Conservation (phyloP, 2,797 vertebrate species). For the Hozukius guyotensis region DNA sequence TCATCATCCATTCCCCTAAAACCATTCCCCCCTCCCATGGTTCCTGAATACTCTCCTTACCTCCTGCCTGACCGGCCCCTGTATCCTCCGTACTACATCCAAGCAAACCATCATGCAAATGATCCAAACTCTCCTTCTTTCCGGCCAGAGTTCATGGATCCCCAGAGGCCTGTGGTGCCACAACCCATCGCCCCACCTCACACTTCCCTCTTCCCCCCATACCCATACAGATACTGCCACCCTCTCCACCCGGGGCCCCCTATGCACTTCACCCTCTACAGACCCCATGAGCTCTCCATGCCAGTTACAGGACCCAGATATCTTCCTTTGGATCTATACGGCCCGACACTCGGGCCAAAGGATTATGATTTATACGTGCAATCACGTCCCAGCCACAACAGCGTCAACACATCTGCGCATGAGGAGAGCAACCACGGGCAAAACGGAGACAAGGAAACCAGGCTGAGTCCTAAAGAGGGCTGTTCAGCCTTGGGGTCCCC, state of each 20-base stretch:
- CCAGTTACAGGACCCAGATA: slow-evolving; percentile 77
- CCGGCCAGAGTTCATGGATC: slow-evolving; percentile 80
- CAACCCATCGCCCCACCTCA: slow-evolving; percentile 84
- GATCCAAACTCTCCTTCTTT: slow-evolving; percentile 81
- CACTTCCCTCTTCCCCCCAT: slow-evolving; percentile 82
- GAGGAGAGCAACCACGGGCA: slow-evolving; percentile 58
- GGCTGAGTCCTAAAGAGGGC: slow-evolving; percentile 92
- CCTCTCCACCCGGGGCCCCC: slow-evolving; percentile 83
- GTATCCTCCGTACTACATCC: slow-evolving; percentile 87
- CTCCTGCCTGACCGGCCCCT: slow-evolving; percentile 85
- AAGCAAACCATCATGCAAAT: slow-evolving; percentile 76
- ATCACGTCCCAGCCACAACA: slow-evolving; percentile 58
- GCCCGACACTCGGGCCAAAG: slow-evolving; percentile 79
- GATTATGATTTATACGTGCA: slow-evolving; percentile 81
- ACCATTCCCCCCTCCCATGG: slow-evolving; percentile 75
- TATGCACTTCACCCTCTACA: slow-evolving; percentile 87
- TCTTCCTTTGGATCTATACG: slow-evolving; percentile 78
- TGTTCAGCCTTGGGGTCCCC: slow-evolving; percentile 94
- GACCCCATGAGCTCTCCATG: slow-evolving; percentile 82
- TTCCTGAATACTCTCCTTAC: slow-evolving; percentile 87
- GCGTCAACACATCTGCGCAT: slow-evolving; percentile 57
- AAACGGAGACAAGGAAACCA: slow-evolving; percentile 83
- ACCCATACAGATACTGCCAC: slow-evolving; percentile 88
- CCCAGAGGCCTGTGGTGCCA: slow-evolving; percentile 87
- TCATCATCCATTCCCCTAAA: slow-evolving; percentile 82